phyloP scores from a whole-genome alignment of 2,888 invertebrate genomes.

The Pomacea canaliculata region DNA sequence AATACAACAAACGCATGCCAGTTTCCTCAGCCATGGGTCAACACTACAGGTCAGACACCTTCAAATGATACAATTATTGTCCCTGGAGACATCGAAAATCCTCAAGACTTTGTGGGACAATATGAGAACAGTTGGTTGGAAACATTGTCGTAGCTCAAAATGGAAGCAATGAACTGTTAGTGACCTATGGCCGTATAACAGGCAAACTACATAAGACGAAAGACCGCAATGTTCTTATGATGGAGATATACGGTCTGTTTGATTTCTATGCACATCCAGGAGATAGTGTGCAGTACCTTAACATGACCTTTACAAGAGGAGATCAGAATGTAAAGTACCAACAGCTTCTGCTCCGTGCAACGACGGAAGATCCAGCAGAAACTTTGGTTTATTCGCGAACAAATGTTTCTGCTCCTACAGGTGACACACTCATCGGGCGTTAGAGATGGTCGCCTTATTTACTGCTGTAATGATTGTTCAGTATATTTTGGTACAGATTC shows the following conservation, averaged over 20 bases:
- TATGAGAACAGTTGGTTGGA: constrained; percentile 32
- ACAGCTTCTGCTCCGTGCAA: neutral
- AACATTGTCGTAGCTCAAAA: constrained; percentile 15
- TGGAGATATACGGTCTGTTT: neutral
- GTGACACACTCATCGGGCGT: too few relatives aligned
- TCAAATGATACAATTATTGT: neutral
- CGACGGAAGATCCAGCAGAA: too few relatives aligned
- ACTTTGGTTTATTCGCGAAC: too few relatives aligned
- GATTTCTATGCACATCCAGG: neutral
- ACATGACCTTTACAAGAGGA: neutral
- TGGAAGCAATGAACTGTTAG: constrained; percentile 2
- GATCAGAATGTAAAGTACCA: neutral
- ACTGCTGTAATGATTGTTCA: too few relatives aligned
- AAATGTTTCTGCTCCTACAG: too few relatives aligned
- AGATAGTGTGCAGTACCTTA: neutral
- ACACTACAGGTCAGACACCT: neutral
- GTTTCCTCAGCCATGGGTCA: constrained; percentile 36
- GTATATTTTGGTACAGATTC: too few relatives aligned
- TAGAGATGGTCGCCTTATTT: too few relatives aligned
- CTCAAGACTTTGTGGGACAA: constrained; percentile 27
- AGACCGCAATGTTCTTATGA: neutral
- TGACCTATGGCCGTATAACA: neutral
- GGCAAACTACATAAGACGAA: neutral
- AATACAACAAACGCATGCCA: constrained; percentile 42
- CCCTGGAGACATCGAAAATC: neutral